A percentile compares a stretch with the other conserved stretches of the same genome.
Evolutionary conservation across 2,888 invertebrate species (phyloP).

Genomic region (Nymphalis urticae): DNA sequence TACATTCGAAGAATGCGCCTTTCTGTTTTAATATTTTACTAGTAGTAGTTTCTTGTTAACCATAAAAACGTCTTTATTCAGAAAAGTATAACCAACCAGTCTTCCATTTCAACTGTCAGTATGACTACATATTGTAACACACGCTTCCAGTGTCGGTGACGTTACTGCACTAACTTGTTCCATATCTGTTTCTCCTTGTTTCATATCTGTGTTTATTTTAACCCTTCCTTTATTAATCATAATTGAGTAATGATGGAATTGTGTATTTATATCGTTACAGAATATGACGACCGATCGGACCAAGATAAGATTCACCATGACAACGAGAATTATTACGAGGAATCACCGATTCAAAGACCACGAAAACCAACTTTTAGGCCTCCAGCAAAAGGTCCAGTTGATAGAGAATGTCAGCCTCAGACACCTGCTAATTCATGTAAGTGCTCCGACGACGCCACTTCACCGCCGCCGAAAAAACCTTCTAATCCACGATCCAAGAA

Average conservation of each 20-base stretch:
- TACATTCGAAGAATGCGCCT: too few relatives aligned
- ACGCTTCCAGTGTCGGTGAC: not conserved
- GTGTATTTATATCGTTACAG: not conserved
- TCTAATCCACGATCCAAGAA: not conserved
- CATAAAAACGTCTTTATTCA: too few relatives aligned
- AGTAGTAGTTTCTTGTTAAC: too few relatives aligned
- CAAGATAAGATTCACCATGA: constrained; percentile 3
- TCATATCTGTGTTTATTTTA: too few relatives aligned
- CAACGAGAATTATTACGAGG: not conserved
- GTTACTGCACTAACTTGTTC: too few relatives aligned
- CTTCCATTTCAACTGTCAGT: too few relatives aligned
- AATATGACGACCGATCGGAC: not conserved
- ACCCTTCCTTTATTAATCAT: too few relatives aligned
- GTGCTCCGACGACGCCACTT: not conserved
- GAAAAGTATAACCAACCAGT: too few relatives aligned
- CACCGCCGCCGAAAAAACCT: constrained; percentile 1
- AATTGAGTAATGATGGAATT: too few relatives aligned
- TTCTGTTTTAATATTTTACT: too few relatives aligned
- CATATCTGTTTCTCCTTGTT: too few relatives aligned
- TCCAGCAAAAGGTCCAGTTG: not conserved
- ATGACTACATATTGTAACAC: too few relatives aligned
- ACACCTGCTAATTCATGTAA: not conserved
- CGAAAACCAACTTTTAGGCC: not conserved
- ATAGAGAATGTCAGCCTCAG: not conserved
- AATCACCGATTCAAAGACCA: constrained; percentile 7